A percentile compares a stretch with the other conserved stretches of the same genome.
phyloP scores from a whole-genome alignment of 2,888 invertebrate genomes.

The Ectropis crepuscularia region DNA sequence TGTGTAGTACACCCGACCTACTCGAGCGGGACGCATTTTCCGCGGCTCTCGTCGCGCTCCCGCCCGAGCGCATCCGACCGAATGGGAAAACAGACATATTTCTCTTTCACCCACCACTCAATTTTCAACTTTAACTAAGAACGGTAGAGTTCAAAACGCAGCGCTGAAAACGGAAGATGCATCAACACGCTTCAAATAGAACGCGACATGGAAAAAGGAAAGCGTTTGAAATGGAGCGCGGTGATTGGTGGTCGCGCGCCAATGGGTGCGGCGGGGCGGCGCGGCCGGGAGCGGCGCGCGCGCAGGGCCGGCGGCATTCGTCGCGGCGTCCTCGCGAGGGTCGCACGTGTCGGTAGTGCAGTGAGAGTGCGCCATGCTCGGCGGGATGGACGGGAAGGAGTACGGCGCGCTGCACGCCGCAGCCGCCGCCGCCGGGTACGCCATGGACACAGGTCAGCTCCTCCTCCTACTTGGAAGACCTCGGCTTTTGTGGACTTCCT shows the following conservation, averaged over 20 bases:
- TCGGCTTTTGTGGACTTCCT: not conserved
- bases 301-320: conserved; percentile 60
- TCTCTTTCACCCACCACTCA: conserved; percentile 29
- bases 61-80: conserved; percentile 80
- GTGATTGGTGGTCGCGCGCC: conserved; percentile 78
- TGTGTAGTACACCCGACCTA: conserved; percentile 48
- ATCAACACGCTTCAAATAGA: conserved; percentile 81
- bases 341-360: conserved; percentile 51
- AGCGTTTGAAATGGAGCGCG: conserved; percentile 80
- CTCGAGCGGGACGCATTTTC: conserved; percentile 63
- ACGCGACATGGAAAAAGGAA: conserved; percentile 81
- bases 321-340: conserved; percentile 54
- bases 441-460: conserved; percentile 74
- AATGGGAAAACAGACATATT: conserved; percentile 77
- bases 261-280: conserved; percentile 72
- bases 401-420: conserved; percentile 81
- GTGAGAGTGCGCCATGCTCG: conserved; percentile 74
- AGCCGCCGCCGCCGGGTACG: conserved; percentile 74
- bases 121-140: conserved; percentile 34
- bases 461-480: not conserved
- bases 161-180: conserved; percentile 54
- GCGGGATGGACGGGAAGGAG: conserved; percentile 81
- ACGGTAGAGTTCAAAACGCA: conserved; percentile 45
- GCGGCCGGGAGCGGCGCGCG: conserved; percentile 51
- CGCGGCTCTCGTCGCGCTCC: conserved; percentile 72